Conservation (phyloP, 2,888 invertebrate species). For the Parnassius mnemosyne region DNA sequence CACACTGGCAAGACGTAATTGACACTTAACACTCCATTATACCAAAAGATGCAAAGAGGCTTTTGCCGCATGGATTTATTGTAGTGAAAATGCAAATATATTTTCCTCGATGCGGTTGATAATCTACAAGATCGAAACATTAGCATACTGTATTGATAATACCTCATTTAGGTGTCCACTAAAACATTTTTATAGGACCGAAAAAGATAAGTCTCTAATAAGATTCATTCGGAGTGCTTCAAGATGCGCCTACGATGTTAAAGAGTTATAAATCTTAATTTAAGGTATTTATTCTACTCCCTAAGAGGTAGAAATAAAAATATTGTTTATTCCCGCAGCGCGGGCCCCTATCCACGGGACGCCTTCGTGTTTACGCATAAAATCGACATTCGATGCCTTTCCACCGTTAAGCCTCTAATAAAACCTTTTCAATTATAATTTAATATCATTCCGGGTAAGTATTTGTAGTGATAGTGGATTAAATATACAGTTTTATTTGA, state of each 20-base stretch:
- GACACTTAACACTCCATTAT: no score
- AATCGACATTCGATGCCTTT: conserved; percentile 34
- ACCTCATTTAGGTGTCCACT: conserved; percentile 17
- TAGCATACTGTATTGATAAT: conserved; percentile 11
- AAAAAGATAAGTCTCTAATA: conserved; percentile 27
- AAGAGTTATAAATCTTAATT: conserved; percentile 38
- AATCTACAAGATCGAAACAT: not conserved
- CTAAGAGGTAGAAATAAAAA: conserved; percentile 24
- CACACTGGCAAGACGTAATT: no score
- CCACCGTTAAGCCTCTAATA: conserved; percentile 38
- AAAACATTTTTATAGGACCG: conserved; percentile 24
- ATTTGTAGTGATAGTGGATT: conserved; percentile 24
- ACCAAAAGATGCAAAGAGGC: no score
- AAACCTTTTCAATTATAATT: conserved; percentile 42
- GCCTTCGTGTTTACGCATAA: conserved; percentile 39
- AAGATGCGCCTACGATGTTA: conserved; percentile 26
- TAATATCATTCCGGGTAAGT: conserved; percentile 34
- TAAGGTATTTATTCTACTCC: conserved; percentile 36
- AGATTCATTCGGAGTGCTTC: conserved; percentile 29
- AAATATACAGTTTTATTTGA: conserved; percentile 21
- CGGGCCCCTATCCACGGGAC: conserved; percentile 40
- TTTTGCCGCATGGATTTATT: no score
- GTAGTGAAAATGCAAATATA: not conserved
- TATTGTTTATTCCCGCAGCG: conserved; percentile 28
- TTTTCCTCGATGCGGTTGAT: not conserved